Conservation (phyloP, 2,797 vertebrate species). For the Calcarius lapponicus region DNA sequence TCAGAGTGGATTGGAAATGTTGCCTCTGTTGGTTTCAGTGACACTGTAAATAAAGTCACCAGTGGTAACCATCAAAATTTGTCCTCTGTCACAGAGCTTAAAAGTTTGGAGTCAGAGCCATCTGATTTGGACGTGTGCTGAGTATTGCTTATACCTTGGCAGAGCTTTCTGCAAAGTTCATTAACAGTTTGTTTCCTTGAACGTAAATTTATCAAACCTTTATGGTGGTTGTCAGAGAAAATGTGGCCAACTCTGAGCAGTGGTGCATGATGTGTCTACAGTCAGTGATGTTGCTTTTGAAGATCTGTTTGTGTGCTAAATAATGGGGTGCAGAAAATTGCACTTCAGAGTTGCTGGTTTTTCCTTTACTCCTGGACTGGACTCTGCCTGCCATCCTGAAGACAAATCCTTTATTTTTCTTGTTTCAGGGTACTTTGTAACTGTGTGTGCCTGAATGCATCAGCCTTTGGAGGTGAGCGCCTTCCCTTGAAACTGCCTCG, state of each 20-base stretch:
- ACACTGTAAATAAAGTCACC: background rate
- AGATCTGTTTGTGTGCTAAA: background rate
- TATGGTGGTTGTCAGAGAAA: background rate
- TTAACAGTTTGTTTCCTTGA: background rate
- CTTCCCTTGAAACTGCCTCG: conserved; percentile 9
- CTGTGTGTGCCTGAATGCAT: conserved; percentile 6
- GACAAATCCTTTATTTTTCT: background rate
- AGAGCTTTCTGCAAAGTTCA: background rate
- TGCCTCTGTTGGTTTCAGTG: background rate
- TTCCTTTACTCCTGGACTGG: background rate
- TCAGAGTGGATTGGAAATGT: background rate
- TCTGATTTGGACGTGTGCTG: background rate
- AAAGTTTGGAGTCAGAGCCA: background rate
- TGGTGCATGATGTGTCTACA: background rate
- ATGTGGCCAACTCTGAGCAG: background rate
- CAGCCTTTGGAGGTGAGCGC: background rate
- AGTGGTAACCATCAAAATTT: background rate
- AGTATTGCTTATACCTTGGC: background rate
- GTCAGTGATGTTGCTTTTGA: background rate
- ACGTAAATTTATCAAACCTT: background rate
- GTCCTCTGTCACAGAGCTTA: background rate
- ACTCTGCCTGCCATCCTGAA: background rate
- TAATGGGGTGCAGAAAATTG: background rate
- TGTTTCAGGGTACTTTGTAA: conserved; percentile 22
- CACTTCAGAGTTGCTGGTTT: background rate